Percentiles rank a stretch among this genome's conserved stretches.
Conservation (phyloP, 1,140 invertebrate species). For the Tyrophagus putrescentiae region DNA sequence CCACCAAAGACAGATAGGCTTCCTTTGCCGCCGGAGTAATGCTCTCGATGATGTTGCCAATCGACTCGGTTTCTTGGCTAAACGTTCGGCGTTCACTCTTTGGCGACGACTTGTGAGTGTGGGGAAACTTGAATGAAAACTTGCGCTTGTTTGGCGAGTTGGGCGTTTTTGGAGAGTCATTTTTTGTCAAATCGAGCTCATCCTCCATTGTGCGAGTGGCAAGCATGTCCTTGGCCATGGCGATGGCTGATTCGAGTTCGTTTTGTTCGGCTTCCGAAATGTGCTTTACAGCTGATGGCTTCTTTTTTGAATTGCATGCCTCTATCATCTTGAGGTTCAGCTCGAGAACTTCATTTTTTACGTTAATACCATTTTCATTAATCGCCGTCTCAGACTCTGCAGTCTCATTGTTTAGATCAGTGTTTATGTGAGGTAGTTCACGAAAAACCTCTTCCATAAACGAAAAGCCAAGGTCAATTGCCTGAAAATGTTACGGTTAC, state of each 20-base stretch:
- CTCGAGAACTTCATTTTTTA: slow-evolving; percentile 56
- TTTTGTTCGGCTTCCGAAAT: slow-evolving; percentile 84
- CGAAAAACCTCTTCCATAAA: slow-evolving; percentile 84
- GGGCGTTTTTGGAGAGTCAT: slow-evolving; percentile 45
- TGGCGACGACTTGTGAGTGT: slow-evolving; percentile 42
- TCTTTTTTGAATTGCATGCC: slow-evolving; percentile 44
- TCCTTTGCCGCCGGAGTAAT: slow-evolving; percentile 53
- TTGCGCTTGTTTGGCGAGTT: slow-evolving; percentile 65
- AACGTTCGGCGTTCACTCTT: slow-evolving; percentile 62
- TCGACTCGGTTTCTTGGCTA: slow-evolving; percentile 71
- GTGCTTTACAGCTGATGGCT: slow-evolving; percentile 64
- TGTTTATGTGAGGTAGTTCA: slow-evolving; percentile 40
- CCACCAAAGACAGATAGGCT: slow-evolving; percentile 78
- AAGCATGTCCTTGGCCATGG: slow-evolving; percentile 80
- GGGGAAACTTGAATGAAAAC: slow-evolving; percentile 63
- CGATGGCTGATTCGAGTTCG: slow-evolving; percentile 82
- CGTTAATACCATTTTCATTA: slow-evolving; percentile 48
- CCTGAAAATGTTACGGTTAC: slow-evolving; percentile 34
- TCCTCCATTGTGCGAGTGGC: slow-evolving; percentile 60
- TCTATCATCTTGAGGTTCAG: slow-evolving; percentile 35
- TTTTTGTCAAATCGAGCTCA: background rate
- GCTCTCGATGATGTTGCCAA: slow-evolving; percentile 46
- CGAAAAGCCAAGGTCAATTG: slow-evolving; percentile 78
- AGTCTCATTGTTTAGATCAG: slow-evolving; percentile 20
- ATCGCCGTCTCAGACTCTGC: slow-evolving; percentile 25